phyloP scores from a whole-genome alignment of 2,113 vertebrate species.

The Noturus placidus region DNA sequence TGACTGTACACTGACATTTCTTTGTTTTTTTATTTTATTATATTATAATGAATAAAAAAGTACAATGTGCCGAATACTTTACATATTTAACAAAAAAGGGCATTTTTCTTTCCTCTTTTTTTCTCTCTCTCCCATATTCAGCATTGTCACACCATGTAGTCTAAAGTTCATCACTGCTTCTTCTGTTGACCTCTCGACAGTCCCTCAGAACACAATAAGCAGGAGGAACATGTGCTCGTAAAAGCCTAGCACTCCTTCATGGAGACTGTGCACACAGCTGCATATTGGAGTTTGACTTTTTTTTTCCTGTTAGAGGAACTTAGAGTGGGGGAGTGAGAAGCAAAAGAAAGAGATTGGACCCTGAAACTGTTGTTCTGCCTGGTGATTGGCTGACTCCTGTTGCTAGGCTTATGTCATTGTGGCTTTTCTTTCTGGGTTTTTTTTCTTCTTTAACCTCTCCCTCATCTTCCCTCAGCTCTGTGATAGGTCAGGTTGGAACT shows the following conservation, averaged over 20 bases:
- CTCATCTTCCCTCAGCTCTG: constrained; percentile 67
- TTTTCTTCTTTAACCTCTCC: constrained; percentile 62
- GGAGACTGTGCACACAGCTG: constrained; percentile 64
- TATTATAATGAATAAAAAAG: too few species aligned
- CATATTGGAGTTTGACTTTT: constrained; percentile 54
- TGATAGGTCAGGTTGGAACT: constrained; percentile 76
- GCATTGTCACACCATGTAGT: constrained; percentile 43
- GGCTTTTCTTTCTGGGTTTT: constrained; percentile 22
- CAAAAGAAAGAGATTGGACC: constrained; percentile 68
- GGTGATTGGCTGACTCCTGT: constrained; percentile 76
- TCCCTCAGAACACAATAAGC: constrained; percentile 22
- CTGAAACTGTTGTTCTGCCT: constrained; percentile 77
- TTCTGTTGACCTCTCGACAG: constrained; percentile 5
- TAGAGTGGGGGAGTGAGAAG: constrained; percentile 55
- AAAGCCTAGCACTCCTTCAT: constrained; percentile 55
- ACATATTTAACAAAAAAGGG: background rate
- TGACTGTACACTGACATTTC: background rate
- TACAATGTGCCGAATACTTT: background rate
- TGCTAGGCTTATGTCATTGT: constrained; percentile 79
- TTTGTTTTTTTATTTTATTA: too few species aligned
- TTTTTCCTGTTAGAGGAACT: constrained; percentile 58
- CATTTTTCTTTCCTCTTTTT: constrained; percentile 26
- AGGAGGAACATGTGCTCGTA: constrained; percentile 45
- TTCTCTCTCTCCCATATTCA: background rate
- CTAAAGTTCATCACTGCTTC: constrained; percentile 47